Base-by-base conservation (phyloP, 2,888 invertebrate species). In the Lasioglossum morio region DNA sequence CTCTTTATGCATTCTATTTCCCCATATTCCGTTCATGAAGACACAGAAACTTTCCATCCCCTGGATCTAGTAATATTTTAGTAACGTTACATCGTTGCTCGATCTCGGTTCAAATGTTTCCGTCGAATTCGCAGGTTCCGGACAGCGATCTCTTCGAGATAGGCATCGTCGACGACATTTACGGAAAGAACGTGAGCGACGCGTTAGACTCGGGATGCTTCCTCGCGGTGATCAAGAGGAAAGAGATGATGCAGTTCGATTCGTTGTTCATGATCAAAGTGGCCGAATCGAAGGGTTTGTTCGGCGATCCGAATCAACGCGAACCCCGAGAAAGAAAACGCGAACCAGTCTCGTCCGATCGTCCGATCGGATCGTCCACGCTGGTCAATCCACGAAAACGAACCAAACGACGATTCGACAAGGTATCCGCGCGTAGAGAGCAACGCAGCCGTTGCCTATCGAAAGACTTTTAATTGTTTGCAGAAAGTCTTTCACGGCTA, bases 241-340 rank as follows among this genome's bases (percentile, higher is more conserved):
- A 97, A 96, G 97, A 97, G 95, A 96, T 98, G 91, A 97, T 97
- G 79, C 96, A 97, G 69, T 96, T 98, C 92, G 97, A 98, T 94
- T 97, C 98, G 8, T 97, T 98, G 94, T 98, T 97, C 94, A 97
- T 98, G 96, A 98, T 98, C 90, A 96, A 97, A 91, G 97, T 98
- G 95, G 98, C 98, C 4, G 98, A 98, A 95, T 96, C 97, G 66
- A 96, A 98, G 84, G 98, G 98, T 0, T 95, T 98, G 87, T 98
- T 98, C 94, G 98, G 97, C 3, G 96, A 95, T 70, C 88, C 92
- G 0, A 89, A 92, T 5, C 93, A 91, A 23, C 89, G 93, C 7
- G 93, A 91, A 16, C 89, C 93, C 16, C 90, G 93, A 27, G 84
- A 86, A 69, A 63, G 84, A 19, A 90, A 90, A 27, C 86, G 77